Percentiles rank a stretch among this genome's conserved stretches.
Conservation (phyloP, 2,113 vertebrate species). For the Bungarus multicinctus region DNA sequence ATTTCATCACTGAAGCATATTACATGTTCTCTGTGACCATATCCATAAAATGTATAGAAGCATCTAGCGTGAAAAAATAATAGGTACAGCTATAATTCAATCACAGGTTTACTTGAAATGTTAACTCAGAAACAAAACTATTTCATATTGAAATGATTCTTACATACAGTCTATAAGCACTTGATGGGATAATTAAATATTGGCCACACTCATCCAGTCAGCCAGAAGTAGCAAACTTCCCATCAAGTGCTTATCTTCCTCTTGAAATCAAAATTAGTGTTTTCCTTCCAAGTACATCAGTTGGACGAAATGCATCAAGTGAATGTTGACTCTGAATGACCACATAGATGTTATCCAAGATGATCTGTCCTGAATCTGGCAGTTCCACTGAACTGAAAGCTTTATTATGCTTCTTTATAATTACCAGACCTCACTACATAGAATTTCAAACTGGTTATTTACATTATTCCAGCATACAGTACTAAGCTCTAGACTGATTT, state of each 20-base stretch:
- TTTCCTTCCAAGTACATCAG: background rate
- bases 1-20: background rate
- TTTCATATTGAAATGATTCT: background rate
- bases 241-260: background rate
- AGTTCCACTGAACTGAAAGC: background rate
- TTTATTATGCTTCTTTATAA: background rate
- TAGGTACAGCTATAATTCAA: background rate
- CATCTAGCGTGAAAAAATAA: background rate
- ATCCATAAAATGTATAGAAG: background rate
- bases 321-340: background rate
- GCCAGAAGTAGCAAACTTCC: too few species aligned
- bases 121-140: background rate
- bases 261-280: background rate
- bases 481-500: background rate
- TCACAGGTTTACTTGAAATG: constrained; percentile 5
- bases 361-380: background rate
- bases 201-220: background rate
- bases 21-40: background rate
- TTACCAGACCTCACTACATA: background rate
- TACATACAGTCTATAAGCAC: background rate
- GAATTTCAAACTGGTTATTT: background rate
- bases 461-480: background rate
- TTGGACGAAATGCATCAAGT: background rate
- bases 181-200: background rate
- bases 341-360: background rate